A percentile compares a stretch with the other conserved stretches of the same genome.
phyloP scores from a whole-genome alignment of 1,140 invertebrate genomes.

The Drosophila melanica region DNA sequence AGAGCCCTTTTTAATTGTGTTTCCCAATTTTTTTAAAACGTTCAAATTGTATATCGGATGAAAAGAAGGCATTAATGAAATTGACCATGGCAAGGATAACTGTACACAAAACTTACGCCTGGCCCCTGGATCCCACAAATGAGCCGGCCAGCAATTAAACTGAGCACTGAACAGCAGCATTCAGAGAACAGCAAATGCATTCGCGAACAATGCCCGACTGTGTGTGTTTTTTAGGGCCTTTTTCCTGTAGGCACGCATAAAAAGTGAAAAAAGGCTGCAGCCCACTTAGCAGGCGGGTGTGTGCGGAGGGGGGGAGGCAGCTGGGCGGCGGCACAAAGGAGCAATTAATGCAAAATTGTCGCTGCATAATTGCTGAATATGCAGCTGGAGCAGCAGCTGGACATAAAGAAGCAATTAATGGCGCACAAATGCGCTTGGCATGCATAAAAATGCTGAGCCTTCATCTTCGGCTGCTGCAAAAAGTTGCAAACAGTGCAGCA shows the following conservation, averaged over 20 bases:
- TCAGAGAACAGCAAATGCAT: slow-evolving; percentile 57
- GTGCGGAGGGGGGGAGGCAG: slow-evolving; percentile 1
- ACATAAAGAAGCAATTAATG: slow-evolving; percentile 82
- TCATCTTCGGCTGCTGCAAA: slow-evolving; percentile 33
- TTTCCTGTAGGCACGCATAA: slow-evolving; percentile 26
- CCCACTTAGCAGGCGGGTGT: neutral
- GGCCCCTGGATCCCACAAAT: slow-evolving; percentile 30
- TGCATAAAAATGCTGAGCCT: slow-evolving; percentile 75
- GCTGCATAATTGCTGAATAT: slow-evolving; percentile 76
- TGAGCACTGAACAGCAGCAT: slow-evolving; percentile 40
- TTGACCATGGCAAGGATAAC: slow-evolving; percentile 45
- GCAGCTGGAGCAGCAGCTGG: slow-evolving; percentile 37
- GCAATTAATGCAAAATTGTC: slow-evolving; percentile 77
- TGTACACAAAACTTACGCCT: slow-evolving; percentile 34
- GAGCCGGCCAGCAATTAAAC: slow-evolving; percentile 67
- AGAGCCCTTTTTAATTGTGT: neutral
- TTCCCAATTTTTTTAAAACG: slow-evolving; percentile 3
- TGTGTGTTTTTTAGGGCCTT: slow-evolving; percentile 35
- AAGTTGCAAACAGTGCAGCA: slow-evolving; percentile 56
- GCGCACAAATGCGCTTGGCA: slow-evolving; percentile 78
- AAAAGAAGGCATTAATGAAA: slow-evolving; percentile 53
- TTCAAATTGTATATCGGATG: slow-evolving; percentile 13
- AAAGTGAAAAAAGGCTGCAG: slow-evolving; percentile 29
- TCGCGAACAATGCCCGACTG: slow-evolving; percentile 47
- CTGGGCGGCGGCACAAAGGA: slow-evolving; percentile 64